phyloP scores from a whole-genome alignment of 2,888 invertebrate species.

The Horisme vitalbata region DNA sequence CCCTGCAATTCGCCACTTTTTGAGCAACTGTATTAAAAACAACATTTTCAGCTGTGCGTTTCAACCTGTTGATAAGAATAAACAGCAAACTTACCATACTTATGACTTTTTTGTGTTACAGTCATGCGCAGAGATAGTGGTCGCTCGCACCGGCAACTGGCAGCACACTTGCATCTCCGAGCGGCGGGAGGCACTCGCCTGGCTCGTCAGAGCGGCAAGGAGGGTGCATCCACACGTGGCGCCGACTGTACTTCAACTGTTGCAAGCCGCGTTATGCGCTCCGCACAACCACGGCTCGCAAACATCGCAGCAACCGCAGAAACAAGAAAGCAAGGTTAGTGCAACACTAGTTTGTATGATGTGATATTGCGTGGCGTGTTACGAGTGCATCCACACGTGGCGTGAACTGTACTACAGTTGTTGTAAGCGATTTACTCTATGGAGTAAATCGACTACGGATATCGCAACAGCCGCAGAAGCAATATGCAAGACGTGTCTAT shows the following conservation, averaged over 20 bases:
- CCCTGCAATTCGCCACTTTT: too few relatives aligned
- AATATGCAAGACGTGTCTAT: constrained; percentile 13
- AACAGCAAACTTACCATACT: too few relatives aligned
- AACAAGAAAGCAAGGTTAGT: constrained; percentile 29
- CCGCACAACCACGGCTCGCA: constrained; percentile 37
- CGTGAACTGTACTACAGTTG: too few relatives aligned
- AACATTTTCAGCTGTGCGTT: too few relatives aligned
- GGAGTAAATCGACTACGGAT: constrained; percentile 37
- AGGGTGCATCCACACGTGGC: constrained; percentile 95
- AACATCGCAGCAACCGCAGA: constrained; percentile 14
- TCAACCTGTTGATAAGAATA: too few relatives aligned
- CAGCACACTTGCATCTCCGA: constrained; percentile 92
- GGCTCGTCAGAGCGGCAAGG: constrained; percentile 92
- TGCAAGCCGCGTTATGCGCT: constrained; percentile 93
- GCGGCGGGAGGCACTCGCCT: constrained; percentile 88
- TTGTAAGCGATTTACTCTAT: constrained; percentile 87
- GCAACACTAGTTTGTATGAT: too few relatives aligned
- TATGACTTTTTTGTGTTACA: constrained; percentile 30
- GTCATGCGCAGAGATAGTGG: constrained; percentile 96
- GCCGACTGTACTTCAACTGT: constrained; percentile 93
- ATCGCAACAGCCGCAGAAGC: constrained; percentile 18
- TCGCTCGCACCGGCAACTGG: constrained; percentile 96
- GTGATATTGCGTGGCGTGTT: constrained; percentile 87
- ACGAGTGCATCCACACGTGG: too few relatives aligned
- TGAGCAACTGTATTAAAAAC: too few relatives aligned